phyloP scores from a whole-genome alignment of 2,113 vertebrate genomes.

The Aptenodytes forsteri region DNA sequence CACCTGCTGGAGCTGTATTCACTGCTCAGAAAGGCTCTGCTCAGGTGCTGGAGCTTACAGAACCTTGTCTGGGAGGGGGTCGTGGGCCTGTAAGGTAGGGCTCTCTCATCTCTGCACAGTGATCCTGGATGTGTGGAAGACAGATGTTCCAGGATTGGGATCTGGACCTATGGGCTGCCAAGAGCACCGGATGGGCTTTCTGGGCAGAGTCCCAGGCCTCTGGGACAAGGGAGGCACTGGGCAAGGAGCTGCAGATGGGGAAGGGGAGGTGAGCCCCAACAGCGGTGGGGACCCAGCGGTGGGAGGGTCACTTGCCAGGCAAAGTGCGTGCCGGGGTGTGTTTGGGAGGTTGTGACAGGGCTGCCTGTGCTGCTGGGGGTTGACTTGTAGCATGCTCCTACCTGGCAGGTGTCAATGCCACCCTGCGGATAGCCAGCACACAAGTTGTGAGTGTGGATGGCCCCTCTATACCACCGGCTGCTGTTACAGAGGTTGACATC shows the following conservation, averaged over 20 bases:
- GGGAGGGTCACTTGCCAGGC: neutral
- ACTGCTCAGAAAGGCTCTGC: too few relatives aligned
- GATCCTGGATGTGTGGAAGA: neutral
- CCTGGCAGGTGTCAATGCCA: neutral
- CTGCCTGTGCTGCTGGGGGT: neutral
- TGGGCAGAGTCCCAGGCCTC: neutral
- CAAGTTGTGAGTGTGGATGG: neutral
- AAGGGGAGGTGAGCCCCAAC: neutral
- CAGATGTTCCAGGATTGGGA: neutral
- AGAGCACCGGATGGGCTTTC: neutral
- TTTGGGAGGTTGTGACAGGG: fast-evolving
- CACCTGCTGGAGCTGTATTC: too few relatives aligned
- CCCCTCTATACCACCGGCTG: neutral
- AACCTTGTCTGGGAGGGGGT: neutral
- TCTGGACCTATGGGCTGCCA: neutral
- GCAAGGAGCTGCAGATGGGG: neutral
- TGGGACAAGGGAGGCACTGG: neutral
- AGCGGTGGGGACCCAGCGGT: neutral
- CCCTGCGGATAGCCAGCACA: neutral
- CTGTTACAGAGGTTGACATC: neutral
- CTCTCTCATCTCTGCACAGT: neutral
- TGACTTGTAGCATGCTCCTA: fast-evolving
- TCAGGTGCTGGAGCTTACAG: too few relatives aligned
- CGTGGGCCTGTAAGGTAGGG: neutral
- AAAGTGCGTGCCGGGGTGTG: fast-evolving